These are phyloP conservation scores for Dermochelys coriacea DNA, from an alignment of 2,797 vertebrate species.

Conservation along the genomic window DNA sequence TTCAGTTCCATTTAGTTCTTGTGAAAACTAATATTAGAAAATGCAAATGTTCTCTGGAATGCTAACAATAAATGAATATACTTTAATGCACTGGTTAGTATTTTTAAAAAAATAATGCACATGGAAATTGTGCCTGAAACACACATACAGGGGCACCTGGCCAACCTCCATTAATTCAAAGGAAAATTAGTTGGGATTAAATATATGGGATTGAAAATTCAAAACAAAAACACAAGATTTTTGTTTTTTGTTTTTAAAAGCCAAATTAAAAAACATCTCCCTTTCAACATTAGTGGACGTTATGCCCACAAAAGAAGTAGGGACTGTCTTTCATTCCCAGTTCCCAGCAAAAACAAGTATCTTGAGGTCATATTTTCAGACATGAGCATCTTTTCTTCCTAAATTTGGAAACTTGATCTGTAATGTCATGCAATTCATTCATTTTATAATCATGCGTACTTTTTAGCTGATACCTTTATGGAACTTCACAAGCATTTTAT, in stretches of 20 bases:
- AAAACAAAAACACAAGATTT: too few relatives aligned
- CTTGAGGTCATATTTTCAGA: not conserved
- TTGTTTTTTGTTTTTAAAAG: not conserved
- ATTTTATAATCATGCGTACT: not conserved
- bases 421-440: not conserved
- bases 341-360: not conserved
- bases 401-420: not conserved
- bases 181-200: not conserved
- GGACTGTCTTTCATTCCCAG: not conserved
- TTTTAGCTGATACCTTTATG: not conserved
- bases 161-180: slow-evolving; percentile 1
- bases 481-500: not conserved
- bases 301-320: not conserved
- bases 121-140: slow-evolving; percentile 24
- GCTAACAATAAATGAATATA: not conserved
- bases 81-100: slow-evolving; percentile 3
- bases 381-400: not conserved
- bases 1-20: too few relatives aligned
- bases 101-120: not conserved
- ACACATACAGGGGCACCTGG: not conserved
- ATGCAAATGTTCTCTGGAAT: not conserved
- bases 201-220: not conserved
- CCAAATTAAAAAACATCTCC: not conserved
- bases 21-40: too few relatives aligned
- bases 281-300: not conserved